A percentile compares a stretch with the other conserved stretches of the same genome.
phyloP scores from a whole-genome alignment of 1,140 invertebrate species.

The Drosophila asahinai region DNA sequence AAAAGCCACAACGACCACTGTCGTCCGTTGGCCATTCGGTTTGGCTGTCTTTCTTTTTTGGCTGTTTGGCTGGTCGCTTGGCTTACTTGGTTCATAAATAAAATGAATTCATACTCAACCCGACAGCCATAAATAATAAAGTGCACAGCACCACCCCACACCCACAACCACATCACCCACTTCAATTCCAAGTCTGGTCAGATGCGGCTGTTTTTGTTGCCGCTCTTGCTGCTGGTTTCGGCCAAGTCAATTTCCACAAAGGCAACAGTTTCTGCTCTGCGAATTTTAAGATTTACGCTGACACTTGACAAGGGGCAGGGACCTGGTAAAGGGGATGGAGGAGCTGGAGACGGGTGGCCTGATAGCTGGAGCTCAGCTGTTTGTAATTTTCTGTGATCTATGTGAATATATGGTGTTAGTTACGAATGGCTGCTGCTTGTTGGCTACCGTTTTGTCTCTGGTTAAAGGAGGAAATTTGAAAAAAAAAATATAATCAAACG shows the following conservation, averaged over 20 bases:
- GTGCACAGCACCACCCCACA: slow-evolving; percentile 53
- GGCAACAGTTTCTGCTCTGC: slow-evolving; percentile 76
- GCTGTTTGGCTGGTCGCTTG: slow-evolving; percentile 68
- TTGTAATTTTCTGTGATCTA: slow-evolving; percentile 67
- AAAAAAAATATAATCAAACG: slow-evolving; percentile 12
- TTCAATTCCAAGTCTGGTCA: slow-evolving; percentile 44
- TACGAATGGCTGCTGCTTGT: slow-evolving; percentile 39
- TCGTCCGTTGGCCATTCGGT: slow-evolving; percentile 54
- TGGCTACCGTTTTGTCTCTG: slow-evolving; percentile 46
- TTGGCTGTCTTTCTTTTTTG: slow-evolving; percentile 53
- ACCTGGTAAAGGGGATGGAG: background rate
- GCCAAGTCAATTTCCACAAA: slow-evolving; percentile 72
- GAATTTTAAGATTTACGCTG: slow-evolving; percentile 82
- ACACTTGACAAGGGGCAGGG: slow-evolving; percentile 61
- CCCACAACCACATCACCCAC: slow-evolving; percentile 28
- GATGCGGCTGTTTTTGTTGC: slow-evolving; percentile 32
- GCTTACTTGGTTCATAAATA: slow-evolving; percentile 79
- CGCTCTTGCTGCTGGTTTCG: slow-evolving; percentile 31
- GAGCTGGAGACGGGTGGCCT: background rate
- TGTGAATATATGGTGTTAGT: slow-evolving; percentile 70
- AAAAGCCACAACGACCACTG: slow-evolving; percentile 48
- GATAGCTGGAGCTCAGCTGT: slow-evolving; percentile 63
- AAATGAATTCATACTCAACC: slow-evolving; percentile 79
- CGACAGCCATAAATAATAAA: slow-evolving; percentile 82
- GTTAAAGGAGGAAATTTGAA: background rate